phyloP scores from a whole-genome alignment of 2,113 vertebrate species.

The Leptobrachium leishanense region DNA sequence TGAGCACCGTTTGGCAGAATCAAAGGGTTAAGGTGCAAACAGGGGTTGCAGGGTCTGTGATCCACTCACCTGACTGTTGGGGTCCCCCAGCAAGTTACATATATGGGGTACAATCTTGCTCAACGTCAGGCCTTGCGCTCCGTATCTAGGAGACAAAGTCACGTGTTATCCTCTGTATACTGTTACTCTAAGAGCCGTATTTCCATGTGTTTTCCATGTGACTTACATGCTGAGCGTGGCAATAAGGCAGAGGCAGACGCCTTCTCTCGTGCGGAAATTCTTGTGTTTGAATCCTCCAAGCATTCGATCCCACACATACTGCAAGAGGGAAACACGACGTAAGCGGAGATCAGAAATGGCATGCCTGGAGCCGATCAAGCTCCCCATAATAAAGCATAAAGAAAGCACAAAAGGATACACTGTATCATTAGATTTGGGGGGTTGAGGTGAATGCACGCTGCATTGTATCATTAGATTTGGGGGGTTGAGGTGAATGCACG shows the following conservation, averaged over 20 bases:
- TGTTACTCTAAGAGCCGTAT: neutral
- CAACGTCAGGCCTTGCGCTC: conserved; percentile 94
- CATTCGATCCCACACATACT: conserved; percentile 97
- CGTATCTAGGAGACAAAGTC: conserved; percentile 76
- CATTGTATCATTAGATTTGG: too few species aligned
- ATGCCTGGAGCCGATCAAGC: too few species aligned
- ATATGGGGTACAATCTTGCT: conserved; percentile 98
- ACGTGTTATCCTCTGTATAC: neutral
- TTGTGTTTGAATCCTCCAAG: conserved; percentile 98
- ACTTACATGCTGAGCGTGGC: conserved; percentile 91
- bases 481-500: too few species aligned
- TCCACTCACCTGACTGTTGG: conserved; percentile 89
- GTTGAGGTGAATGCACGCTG: neutral
- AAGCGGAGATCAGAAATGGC: neutral
- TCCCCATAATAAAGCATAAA: too few species aligned
- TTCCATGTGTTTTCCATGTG: neutral
- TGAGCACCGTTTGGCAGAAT: too few species aligned
- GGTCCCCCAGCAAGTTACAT: conserved; percentile 96
- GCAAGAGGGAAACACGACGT: conserved; percentile 22
- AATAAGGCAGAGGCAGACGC: conserved; percentile 95
- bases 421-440: neutral
- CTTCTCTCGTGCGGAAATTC: conserved; percentile 96
- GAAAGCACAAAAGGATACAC: neutral
- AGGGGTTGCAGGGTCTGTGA: neutral
- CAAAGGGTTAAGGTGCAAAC: too few species aligned